Evolutionary conservation across 2,113 vertebrate genomes (phyloP).

Genomic region (Diglossa brunneiventris): DNA sequence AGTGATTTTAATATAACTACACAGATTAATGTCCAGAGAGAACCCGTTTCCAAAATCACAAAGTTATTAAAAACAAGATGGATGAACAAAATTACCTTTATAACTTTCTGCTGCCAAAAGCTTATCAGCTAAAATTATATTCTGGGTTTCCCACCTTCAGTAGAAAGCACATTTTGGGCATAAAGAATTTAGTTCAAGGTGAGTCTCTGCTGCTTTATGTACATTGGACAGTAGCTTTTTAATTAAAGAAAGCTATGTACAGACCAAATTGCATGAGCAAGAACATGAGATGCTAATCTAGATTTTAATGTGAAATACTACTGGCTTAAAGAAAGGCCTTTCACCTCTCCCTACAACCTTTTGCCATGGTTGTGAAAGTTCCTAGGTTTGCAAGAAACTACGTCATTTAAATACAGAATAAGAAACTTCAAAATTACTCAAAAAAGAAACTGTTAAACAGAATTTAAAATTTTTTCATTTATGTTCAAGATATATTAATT

Average conservation of each 20-base stretch:
- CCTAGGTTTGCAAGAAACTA: neutral
- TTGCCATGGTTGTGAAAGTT: neutral
- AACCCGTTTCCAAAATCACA: neutral
- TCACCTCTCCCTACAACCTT: neutral
- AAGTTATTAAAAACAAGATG: neutral
- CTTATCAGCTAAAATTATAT: neutral
- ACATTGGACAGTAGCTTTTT: neutral
- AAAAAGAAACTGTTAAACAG: neutral
- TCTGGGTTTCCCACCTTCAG: neutral
- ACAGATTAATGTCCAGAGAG: neutral
- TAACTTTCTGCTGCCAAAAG: conserved; percentile 7
- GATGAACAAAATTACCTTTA: neutral
- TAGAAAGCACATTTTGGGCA: neutral
- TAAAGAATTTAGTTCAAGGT: conserved; percentile 8
- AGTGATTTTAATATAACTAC: conserved; percentile 22
- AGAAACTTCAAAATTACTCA: neutral
- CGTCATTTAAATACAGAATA: neutral
- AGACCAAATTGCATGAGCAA: neutral
- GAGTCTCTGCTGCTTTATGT: neutral
- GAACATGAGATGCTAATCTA: neutral
- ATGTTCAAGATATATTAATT: neutral
- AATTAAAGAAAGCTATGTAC: conserved; percentile 7
- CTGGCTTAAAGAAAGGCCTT: neutral
- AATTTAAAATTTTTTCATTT: neutral
- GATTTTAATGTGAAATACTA: neutral